Conservation (phyloP, 2,888 invertebrate genomes). For the Cremastinae sp. region DNA sequence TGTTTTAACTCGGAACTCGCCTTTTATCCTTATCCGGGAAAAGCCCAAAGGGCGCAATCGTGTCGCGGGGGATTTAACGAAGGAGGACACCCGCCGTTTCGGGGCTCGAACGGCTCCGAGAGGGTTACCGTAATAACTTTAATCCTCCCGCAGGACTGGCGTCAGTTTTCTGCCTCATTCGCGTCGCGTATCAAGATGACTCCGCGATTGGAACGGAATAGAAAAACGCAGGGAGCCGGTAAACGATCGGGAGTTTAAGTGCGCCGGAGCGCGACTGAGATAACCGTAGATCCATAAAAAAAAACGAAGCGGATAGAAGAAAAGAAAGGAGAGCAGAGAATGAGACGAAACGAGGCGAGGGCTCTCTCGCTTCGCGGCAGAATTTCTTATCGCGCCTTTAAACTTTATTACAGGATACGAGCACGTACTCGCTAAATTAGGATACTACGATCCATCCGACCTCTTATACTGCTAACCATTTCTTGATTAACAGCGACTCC, state of each 20-base stretch:
- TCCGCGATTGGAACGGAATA: conserved; percentile 36
- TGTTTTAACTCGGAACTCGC: conserved; percentile 12
- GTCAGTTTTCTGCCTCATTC: conserved; percentile 19
- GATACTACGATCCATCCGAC: conserved; percentile 23
- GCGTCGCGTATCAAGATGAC: conserved; percentile 23
- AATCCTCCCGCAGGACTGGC: neutral
- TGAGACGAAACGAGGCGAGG: too few species aligned
- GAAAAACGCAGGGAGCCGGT: conserved; percentile 34
- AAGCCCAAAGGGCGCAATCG: conserved; percentile 36
- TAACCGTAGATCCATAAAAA: neutral
- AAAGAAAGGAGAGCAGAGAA: neutral
- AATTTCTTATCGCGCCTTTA: conserved; percentile 50
- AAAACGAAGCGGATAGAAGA: neutral
- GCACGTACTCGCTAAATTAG: conserved; percentile 50
- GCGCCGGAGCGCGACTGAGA: conserved; percentile 9
- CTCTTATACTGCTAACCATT: neutral
- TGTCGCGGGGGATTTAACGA: conserved; percentile 37
- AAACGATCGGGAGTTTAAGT: conserved; percentile 5
- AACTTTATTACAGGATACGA: conserved; percentile 39
- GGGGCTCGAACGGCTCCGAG: conserved; percentile 7
- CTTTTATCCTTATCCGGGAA: neutral
- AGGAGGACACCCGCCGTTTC: conserved; percentile 15
- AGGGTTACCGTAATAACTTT: conserved; percentile 35
- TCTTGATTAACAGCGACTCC: conserved; percentile 4
- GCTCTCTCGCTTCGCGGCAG: conserved; percentile 24